These are phyloP conservation scores for Cariama cristata DNA, from an alignment of 2,113 vertebrate species.

Conservation along the genomic window DNA sequence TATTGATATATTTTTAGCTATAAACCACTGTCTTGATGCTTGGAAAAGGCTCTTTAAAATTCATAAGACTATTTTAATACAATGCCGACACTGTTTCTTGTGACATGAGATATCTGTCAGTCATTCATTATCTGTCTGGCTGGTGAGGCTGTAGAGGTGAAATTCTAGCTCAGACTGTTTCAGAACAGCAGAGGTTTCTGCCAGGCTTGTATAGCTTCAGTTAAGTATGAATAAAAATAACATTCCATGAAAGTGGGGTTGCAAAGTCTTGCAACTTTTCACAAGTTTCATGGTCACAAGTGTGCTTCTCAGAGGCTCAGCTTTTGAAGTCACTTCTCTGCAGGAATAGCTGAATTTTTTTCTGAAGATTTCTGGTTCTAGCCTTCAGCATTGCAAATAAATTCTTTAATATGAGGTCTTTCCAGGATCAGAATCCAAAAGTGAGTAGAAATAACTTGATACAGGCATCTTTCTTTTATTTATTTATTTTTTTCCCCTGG, in stretches of 20 bases:
- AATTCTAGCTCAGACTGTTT: background rate
- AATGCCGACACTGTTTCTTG: background rate
- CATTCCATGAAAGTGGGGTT: background rate
- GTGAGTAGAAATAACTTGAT: background rate
- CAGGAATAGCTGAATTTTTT: background rate
- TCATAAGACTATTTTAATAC: background rate
- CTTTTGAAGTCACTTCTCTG: background rate
- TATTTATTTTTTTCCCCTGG: background rate
- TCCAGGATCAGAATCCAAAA: background rate
- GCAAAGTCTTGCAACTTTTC: background rate
- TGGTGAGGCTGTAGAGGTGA: background rate
- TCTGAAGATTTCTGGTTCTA: background rate
- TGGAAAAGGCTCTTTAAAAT: conserved; percentile 34
- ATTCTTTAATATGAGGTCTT: background rate
- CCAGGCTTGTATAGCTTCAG: background rate
- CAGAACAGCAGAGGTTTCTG: background rate
- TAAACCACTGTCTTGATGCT: background rate
- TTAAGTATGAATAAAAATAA: background rate
- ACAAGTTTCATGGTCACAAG: background rate
- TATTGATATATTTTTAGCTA: conserved; percentile 42
- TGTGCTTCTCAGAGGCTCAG: background rate
- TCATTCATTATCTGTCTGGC: background rate
- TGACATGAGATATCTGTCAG: background rate
- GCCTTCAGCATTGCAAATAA: background rate
- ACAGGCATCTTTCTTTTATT: background rate